Evolutionary conservation across 2,888 invertebrate genomes (phyloP), one percentile per base, ranked within the genome.

Genomic region (Meghimatium bilineatum): DNA sequence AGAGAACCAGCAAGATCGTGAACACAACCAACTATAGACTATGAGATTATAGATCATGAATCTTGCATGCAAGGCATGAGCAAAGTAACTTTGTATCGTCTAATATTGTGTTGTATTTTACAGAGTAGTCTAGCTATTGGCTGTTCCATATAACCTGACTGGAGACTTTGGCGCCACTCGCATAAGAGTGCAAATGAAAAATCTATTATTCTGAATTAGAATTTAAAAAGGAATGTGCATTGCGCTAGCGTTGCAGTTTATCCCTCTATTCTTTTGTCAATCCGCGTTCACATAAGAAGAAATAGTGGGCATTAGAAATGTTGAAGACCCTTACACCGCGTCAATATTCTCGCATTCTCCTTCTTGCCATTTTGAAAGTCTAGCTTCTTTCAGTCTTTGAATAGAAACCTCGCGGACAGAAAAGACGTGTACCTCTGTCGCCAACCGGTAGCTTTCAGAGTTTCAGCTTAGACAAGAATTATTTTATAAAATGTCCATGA

Each of bases 361-460:
- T 49, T 78, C 67, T 10, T 20, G 66, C 32, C 44, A 44, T 67
- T 78, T 78, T 66, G 6, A 78, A 78, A 67, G 66, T 67, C 0
- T 78, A 44, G 66, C 67, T 78, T 78, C 63, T 67, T 29, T 66
- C 38, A 1, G 1, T 10, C n/a, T 5, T 1, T 26, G 36, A 38
- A 77, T 63, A n/a, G 63, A 67, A 66, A 29, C 29, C 74, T 32
- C 17, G 44, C 12, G 8, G 36, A 23, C 29, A 38, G n/a, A 78
- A 78, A 66, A 49, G 66, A 78, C 63, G 32, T 78, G 78, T 32
- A 67, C 6, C 78, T 26, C n/a, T 78, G 60, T 63, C 78, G 66
- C n/a, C 66, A 44, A 29, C 38, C 44, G n/a, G 77, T 63, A n/a
- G 66, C 44, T 66, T 77, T 77, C 63, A 77, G 0, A 29, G 10